Evolutionary conservation across 1,140 invertebrate species (phyloP), one percentile per base, ranked within the genome.

Genomic region (Maniola jurtina): DNA sequence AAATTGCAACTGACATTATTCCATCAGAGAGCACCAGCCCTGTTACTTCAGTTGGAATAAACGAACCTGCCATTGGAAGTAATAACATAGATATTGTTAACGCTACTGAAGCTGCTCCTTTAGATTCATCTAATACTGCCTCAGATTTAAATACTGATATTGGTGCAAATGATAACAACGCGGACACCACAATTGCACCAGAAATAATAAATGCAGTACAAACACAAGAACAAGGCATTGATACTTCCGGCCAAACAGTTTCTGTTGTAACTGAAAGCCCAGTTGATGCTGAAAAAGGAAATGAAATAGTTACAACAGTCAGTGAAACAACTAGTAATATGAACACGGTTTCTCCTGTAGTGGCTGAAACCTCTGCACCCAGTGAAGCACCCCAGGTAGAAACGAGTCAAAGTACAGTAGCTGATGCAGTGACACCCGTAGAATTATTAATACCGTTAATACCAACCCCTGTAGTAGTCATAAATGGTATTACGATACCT

Each of bases 401-500:
- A 38, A 45, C 40, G 36, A 25, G 48, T 52, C 9, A 62, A 42
- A 47, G 13, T 40, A 38, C 63, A 13, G 10, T n/a, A 33, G 0
- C 38, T 10, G 48, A 38, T 35, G 62, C 66, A 15, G 55, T 5
- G 5, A 0, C 34, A 57, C 42, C 52, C 42, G 59, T 38, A 14
- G 66, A 68, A 52, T n/a, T 40, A 14, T 2, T 2, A 4, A 25
- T 2, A 25, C 57, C 42, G 25, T 2, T 2, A 4, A 25, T 2
- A 25, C 57, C 42, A 33, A 71, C 73, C 52, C 47, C 15, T 15
- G 47, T 57, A 55, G 14, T 33, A 9, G 33, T 64, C n/a, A 48
- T 35, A 50, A 45, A 61, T 14, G 61, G 54, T 45, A 56, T 75
- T 36, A 71, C 71, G 10, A 40, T 80, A 50, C 78, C 79, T 5